Base-by-base conservation (phyloP, 2,888 invertebrate species). In the Galerucella calmariensis region DNA sequence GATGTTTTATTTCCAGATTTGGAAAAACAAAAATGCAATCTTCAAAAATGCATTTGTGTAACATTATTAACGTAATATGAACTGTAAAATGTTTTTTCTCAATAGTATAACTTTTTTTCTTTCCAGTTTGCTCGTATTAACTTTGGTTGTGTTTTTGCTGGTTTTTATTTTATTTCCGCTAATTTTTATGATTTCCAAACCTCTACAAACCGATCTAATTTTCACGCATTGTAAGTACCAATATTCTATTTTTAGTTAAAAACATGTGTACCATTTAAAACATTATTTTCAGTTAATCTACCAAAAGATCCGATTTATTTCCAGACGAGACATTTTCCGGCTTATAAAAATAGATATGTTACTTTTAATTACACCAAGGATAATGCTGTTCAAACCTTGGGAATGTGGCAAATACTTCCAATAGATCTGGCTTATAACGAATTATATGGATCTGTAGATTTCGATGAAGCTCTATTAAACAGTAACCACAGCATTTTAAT, bases 401-500 rank as follows among this genome's bases (percentile, higher is more conserved):
- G 93, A 0, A 88, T 92, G 24, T 93, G 93, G 96, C 96, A 97
- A 84, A 90, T 96, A 20, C 86, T 96, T 78, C 96, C 96, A 0
- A 89, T 89, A 80, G 91, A 91, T 73, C 86, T 91, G 73, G 85
- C 91, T 68, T 91, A 90, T 79, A 87, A 88, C 4, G 89, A 86
- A 63, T 81, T 84, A 67, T 86, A 88, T 69, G 84, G 87, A 70
- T 83, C 87, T 59, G 84, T 88, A 58, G 88, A 88, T 81, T 92
- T 88, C 83, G 90, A 91, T 80, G 84, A 88, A 44, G 86, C 89
- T 65, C 84, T 93, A 74, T 87, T 85, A 70, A 87, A 89, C 81
- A 88, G 89, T 61, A 81, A 82, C 65, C 82, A 81, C 67, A 84
- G 82, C 73, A 83, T 87, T 53, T 74, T 87, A 44, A 78, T 87